These are phyloP conservation scores for Phocoena phocoena DNA, from an alignment of 2,113 vertebrate species.

Conservation along the genomic window DNA sequence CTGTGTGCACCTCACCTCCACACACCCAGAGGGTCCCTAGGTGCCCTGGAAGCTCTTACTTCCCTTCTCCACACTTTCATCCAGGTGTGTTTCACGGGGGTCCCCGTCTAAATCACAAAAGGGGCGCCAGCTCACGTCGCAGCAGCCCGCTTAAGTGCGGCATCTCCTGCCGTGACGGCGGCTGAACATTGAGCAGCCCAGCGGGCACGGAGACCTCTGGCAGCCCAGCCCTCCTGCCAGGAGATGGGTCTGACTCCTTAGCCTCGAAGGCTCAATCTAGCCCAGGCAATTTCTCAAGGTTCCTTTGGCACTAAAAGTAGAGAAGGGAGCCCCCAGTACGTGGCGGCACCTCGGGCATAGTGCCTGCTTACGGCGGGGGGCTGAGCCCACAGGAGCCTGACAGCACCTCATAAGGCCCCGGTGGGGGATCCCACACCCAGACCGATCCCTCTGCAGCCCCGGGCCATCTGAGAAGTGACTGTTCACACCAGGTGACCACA, in stretches of 20 bases:
- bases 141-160: not conserved
- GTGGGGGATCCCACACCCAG: not conserved
- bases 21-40: not conserved
- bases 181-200: not conserved
- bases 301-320: not conserved
- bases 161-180: not conserved
- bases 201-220: accelerated
- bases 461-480: not conserved
- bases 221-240: not conserved
- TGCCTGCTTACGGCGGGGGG: not conserved
- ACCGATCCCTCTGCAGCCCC: not conserved
- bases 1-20: not conserved
- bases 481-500: not conserved
- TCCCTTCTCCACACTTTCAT: not conserved
- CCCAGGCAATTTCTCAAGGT: not conserved
- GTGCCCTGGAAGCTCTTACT: not conserved
- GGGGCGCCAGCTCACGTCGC: not conserved
- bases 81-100: not conserved
- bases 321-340: not conserved
- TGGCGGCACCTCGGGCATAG: not conserved
- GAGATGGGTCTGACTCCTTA: not conserved
- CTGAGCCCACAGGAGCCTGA: not conserved
- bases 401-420: not conserved
- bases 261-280: not conserved
- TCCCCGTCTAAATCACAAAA: not conserved